Evolutionary conservation across 2,888 invertebrate species (phyloP), one percentile per base, ranked within the genome.

Genomic region (Amphipoea lucens): DNA sequence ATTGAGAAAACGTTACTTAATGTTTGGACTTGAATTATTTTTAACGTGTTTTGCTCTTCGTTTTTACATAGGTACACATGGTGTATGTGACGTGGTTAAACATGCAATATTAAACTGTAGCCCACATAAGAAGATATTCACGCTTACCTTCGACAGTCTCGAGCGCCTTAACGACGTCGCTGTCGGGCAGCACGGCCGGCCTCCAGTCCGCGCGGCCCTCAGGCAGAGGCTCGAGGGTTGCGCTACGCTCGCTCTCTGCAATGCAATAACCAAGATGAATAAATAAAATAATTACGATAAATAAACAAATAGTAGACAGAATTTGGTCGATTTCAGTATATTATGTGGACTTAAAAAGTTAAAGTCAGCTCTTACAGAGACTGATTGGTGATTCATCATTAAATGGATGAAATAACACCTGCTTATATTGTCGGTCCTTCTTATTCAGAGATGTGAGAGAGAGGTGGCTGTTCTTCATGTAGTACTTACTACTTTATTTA

Each of bases 151-250:
- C 98, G 77, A 99, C 98, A 62, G 98, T 98, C 96, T 99, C 98
- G 97, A 99, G 98, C 70, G 98, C 98, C 84, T 98, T 97, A 88
- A 98, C 98, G 60, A 99, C 98, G 94, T 98, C 99, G 94, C 98
- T 98, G 92, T 98, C 98, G 70, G 98, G 97, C 66, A 98, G 97
- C 88, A 97, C 97, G 62, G 98, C 98, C 51, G 98, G 98, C 90
- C 98, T 98, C 98, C 99, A 98, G 91, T 98, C 98, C 36, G 98
- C 97, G 92, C 94, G 94, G n/a, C 88, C 91, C 98, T 98, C 99
- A 36, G 98, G 98, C 90, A 98, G 95, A 45, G 98, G 97, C 93
- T 98, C 98, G 93, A 98, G 97, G 66, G 94, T 92, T 89, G 97
- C 97, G 95, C 98, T 98, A 90, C 98, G 97, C 97, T 98, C 98